A percentile compares a stretch with the other conserved stretches of the same genome.
phyloP scores from a whole-genome alignment of 2,888 invertebrate species.

The Sepioteuthis lessoniana region DNA sequence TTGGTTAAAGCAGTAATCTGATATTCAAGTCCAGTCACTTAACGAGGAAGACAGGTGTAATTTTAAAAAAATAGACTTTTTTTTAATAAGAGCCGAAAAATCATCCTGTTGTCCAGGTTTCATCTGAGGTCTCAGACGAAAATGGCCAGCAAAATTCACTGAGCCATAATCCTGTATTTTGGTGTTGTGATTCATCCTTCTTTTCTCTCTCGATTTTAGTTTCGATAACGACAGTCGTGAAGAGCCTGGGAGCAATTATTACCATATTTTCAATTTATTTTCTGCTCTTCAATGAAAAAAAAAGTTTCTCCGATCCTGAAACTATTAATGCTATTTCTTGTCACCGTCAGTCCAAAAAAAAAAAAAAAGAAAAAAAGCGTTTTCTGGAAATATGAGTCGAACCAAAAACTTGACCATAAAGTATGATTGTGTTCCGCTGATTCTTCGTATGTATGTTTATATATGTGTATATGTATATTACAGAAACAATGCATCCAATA shows the following conservation, averaged over 20 bases:
- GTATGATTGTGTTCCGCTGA: not conserved
- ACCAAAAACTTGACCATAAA: not conserved
- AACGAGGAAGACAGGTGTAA: not conserved
- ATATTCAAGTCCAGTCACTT: not conserved
- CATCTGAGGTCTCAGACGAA: not conserved
- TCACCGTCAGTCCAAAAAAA: too few species aligned
- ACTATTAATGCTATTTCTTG: too few species aligned
- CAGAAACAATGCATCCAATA: too few species aligned
- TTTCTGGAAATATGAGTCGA: not conserved
- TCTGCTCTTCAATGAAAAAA: not conserved
- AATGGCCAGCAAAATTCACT: not conserved
- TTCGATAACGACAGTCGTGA: not conserved
- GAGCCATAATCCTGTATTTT: not conserved
- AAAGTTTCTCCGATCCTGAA: not conserved
- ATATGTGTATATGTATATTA: too few species aligned
- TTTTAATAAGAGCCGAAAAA: not conserved
- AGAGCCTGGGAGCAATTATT: not conserved
- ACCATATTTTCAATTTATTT: not conserved
- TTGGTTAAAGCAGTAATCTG: not conserved
- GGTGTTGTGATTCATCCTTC: not conserved
- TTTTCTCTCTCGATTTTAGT: not conserved
- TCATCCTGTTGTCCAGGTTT: not conserved
- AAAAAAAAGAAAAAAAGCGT: not conserved
- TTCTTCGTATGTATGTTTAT: not conserved
- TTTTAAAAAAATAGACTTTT: not conserved